Base-by-base conservation (phyloP, 2,113 vertebrate species). In the Aviceda subcristata region DNA sequence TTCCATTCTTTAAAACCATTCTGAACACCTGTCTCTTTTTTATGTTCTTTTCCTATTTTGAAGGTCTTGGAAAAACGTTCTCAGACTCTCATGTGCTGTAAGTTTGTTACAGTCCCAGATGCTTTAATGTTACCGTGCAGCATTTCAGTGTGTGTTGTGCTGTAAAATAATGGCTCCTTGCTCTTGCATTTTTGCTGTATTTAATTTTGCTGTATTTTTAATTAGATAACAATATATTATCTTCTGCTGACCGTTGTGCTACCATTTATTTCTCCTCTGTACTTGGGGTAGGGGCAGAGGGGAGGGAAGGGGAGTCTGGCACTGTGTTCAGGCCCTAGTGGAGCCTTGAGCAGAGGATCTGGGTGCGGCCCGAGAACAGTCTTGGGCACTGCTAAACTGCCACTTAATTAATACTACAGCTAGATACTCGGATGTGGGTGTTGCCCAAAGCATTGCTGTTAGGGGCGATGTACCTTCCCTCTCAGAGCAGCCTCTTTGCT, bases 121-220 rank as follows among this genome's bases (percentile, higher is more conserved):
- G 96, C 96, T 97, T 96, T 95, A 92, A 92, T 64, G 90, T 97
- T 56, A 45, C 93, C 3, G 68, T 95, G 96, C 94, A 96, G 95
- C 97, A 97, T 97, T 97, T 96, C 90, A 79, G 88, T 81, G 90
- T 94, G 95, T 92, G 90, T 96, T 93, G 90, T 95, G 95, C 95
- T 96, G 94, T 96, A 96, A 93, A 79, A 88, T 71, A 94, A 74
- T 38, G 51, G 93, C 88, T 96, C 94, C 91, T 90, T 74, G 12
- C 67, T 92, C 95, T 84, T 59, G 94, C 80, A 8, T 88, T 96
- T 94, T 91, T 84, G 83, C 88, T 96, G 94, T 97, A 93, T 95
- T 96, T 97, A 92, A 95, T 96, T 97, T 94, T 46, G 85, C 92
- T 96, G 97, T 97, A 96, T 92, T 96, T 96, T 94, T 94, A 84